Conservation (phyloP, 2,113 vertebrate genomes). For the Benitochromis conjunctus region DNA sequence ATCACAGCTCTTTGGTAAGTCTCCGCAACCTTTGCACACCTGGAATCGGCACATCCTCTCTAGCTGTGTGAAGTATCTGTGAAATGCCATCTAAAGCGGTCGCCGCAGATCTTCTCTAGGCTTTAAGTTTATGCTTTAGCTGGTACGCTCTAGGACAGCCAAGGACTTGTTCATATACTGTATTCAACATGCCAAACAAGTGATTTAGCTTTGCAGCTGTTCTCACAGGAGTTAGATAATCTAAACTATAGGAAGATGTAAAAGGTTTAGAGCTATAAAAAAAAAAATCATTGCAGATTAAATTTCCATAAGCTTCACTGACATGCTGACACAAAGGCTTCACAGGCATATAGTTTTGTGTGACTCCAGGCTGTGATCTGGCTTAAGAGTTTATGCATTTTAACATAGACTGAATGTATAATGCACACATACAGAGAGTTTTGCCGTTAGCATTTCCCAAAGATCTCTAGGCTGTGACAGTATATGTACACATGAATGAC, state of each 20-base stretch:
- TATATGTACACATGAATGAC: background rate
- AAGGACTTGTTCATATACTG: background rate
- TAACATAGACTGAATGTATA: background rate
- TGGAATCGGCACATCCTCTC: background rate
- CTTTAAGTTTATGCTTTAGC: background rate
- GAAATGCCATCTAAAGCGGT: background rate
- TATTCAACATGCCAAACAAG: background rate
- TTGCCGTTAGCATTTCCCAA: background rate
- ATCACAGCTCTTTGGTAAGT: background rate
- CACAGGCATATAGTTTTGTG: background rate
- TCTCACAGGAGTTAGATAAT: background rate
- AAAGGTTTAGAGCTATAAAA: background rate
- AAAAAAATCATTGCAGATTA: background rate
- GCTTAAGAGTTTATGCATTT: background rate
- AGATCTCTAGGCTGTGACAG: background rate
- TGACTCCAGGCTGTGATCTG: background rate
- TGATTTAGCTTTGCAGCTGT: background rate
- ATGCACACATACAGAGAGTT: background rate
- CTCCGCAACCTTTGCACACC: background rate
- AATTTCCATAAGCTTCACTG: background rate
- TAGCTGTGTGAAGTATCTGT: background rate
- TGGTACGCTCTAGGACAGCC: background rate
- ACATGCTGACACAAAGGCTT: background rate
- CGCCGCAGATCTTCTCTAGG: background rate
- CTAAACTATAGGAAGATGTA: background rate